Conservation (phyloP, 1,140 invertebrate genomes). For the Pseudomyrmex concolor region DNA sequence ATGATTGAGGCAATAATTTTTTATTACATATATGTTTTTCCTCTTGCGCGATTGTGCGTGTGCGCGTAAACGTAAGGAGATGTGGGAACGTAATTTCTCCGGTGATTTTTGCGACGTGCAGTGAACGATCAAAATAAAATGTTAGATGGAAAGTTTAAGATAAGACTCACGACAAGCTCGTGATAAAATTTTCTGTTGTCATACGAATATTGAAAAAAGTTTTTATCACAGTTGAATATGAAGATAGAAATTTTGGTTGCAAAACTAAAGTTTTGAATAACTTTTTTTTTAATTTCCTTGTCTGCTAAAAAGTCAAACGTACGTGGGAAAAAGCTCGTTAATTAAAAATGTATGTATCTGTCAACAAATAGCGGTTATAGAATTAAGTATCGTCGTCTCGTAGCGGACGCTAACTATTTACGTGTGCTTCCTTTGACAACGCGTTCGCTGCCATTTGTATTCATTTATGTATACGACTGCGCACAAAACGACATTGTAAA, state of each 20-base stretch:
- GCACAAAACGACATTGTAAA: constrained; percentile 38
- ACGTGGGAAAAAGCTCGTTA: not conserved
- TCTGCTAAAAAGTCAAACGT: too few relatives aligned
- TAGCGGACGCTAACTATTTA: constrained; percentile 28
- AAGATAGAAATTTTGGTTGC: too few relatives aligned
- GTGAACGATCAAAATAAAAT: too few relatives aligned
- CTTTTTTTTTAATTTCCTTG: constrained; percentile 9
- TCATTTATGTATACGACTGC: constrained; percentile 25
- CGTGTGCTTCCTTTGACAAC: constrained; percentile 1
- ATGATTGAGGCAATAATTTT: not conserved
- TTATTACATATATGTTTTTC: not conserved
- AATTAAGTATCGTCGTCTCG: constrained; percentile 7
- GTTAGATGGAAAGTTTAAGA: too few relatives aligned
- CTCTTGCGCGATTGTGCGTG: not conserved
- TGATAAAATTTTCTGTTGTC: too few relatives aligned
- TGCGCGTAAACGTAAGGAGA: not conserved
- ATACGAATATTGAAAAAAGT: too few relatives aligned
- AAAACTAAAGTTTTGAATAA: not conserved
- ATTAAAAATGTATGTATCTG: not conserved
- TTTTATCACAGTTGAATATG: too few relatives aligned
- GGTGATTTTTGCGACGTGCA: too few relatives aligned
- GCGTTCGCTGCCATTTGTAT: constrained; percentile 29
- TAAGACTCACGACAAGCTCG: too few relatives aligned
- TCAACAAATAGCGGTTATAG: too few relatives aligned
- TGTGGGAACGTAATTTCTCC: not conserved